Percentiles rank a stretch among this genome's conserved stretches.
These are phyloP conservation scores for Epirrhoe tristata DNA, from an alignment of 2,888 invertebrate species.

Conservation along the genomic window DNA sequence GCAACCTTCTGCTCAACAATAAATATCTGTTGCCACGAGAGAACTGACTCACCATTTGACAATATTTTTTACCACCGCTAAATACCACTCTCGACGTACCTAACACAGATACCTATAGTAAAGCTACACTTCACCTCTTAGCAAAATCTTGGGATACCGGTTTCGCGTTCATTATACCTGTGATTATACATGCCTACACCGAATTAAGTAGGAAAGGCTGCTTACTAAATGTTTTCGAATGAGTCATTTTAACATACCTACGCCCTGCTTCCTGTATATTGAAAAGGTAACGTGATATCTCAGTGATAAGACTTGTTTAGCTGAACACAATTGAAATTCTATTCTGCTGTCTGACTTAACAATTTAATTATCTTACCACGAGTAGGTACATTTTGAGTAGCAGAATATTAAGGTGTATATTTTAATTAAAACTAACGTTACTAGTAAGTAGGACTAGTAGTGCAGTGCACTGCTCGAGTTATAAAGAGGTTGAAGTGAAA, in stretches of 20 bases:
- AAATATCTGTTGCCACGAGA: neutral
- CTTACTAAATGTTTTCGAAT: slow-evolving; percentile 4
- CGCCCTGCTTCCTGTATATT: slow-evolving; percentile 13
- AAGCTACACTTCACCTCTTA: neutral
- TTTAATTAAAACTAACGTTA: too few relatives aligned
- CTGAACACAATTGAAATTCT: neutral
- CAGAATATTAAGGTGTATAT: neutral
- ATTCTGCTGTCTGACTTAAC: neutral
- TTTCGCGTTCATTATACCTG: slow-evolving; percentile 1
- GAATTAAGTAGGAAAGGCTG: slow-evolving; percentile 4
- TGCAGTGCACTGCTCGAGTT: too few relatives aligned
- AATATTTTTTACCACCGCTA: slow-evolving; percentile 6
- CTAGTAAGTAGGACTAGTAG: too few relatives aligned
- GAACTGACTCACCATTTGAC: neutral
- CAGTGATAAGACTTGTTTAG: neutral
- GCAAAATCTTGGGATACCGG: slow-evolving; percentile 17
- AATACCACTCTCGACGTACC: slow-evolving; percentile 7
- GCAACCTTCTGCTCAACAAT: neutral
- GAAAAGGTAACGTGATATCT: neutral
- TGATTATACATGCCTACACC: neutral
- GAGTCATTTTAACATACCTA: slow-evolving; percentile 6
- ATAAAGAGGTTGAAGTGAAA: neutral
- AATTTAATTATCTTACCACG: neutral
- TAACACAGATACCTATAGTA: neutral
- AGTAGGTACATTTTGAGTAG: neutral